These are phyloP conservation scores for Irena cyanogastra DNA, from an alignment of 2,113 vertebrate genomes.

Conservation along the genomic window DNA sequence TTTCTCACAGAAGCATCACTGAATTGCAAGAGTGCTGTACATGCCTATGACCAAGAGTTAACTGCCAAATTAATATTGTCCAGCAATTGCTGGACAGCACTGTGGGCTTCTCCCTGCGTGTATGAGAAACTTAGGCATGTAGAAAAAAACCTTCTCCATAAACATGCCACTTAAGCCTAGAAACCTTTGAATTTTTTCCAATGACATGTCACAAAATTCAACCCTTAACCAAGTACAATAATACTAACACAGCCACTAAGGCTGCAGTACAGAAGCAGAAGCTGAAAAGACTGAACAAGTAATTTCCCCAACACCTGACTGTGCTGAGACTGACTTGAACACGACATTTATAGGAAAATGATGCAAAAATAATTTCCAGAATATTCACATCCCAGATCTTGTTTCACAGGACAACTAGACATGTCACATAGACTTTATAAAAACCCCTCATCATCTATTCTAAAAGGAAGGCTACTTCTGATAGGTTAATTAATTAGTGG, in stretches of 20 bases:
- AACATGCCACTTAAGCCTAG: not conserved
- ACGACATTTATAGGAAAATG: not conserved
- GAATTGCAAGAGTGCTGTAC: not conserved
- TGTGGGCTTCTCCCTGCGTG: rapidly evolving
- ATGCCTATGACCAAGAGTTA: not conserved
- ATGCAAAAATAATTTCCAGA: not conserved
- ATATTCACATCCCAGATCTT: not conserved
- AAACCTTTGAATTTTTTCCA: not conserved
- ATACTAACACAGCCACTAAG: not conserved
- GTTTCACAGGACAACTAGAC: not conserved
- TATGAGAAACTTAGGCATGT: not conserved
- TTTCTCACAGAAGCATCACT: not conserved
- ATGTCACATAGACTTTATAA: not conserved
- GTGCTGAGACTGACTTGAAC: not conserved
- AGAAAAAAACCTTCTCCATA: not conserved
- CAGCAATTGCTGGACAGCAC: not conserved
- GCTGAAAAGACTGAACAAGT: not conserved
- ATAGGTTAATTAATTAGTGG: constrained; percentile 5
- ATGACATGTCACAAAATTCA: not conserved
- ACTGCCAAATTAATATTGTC: not conserved
- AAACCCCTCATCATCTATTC: not conserved
- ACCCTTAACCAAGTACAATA: not conserved
- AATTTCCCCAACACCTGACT: not conserved
- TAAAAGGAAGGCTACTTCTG: not conserved
- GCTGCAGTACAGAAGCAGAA: not conserved